phyloP scores from a whole-genome alignment of 2,113 vertebrate species.

The Donacobius atricapilla region DNA sequence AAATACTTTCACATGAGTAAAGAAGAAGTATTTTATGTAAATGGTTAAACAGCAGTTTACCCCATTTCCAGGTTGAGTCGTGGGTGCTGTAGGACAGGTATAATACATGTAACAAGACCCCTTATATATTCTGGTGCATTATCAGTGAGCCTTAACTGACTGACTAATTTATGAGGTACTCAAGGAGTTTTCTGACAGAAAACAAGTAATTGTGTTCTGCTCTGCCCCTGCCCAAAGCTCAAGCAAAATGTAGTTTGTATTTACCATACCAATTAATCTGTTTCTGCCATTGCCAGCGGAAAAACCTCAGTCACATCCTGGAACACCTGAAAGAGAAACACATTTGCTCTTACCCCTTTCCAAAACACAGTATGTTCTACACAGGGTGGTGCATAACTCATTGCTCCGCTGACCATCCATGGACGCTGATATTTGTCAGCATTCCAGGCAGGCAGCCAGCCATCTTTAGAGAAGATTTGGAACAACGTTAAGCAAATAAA shows the following conservation, averaged over 20 bases:
- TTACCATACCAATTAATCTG: neutral
- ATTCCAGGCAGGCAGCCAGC: neutral
- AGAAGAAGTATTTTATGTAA: neutral
- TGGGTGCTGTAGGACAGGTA: neutral
- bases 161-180: neutral
- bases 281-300: neutral
- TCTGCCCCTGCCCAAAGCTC: neutral
- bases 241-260: neutral
- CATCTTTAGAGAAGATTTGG: neutral
- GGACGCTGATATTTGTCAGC: neutral
- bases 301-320: neutral
- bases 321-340: neutral
- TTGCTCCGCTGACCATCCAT: constrained; percentile 21
- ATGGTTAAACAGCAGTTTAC: neutral
- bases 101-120: neutral
- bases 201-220: neutral
- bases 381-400: neutral
- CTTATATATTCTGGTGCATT: too few relatives aligned
- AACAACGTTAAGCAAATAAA: constrained; percentile 47
- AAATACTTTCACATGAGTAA: neutral
- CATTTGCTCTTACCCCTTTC: neutral
- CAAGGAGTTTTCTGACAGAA: neutral
- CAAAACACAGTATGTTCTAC: neutral
- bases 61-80: neutral
- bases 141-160: neutral